phyloP scores from a whole-genome alignment of 2,113 vertebrate genomes.

The Hypocryptadius cinnamomeus region DNA sequence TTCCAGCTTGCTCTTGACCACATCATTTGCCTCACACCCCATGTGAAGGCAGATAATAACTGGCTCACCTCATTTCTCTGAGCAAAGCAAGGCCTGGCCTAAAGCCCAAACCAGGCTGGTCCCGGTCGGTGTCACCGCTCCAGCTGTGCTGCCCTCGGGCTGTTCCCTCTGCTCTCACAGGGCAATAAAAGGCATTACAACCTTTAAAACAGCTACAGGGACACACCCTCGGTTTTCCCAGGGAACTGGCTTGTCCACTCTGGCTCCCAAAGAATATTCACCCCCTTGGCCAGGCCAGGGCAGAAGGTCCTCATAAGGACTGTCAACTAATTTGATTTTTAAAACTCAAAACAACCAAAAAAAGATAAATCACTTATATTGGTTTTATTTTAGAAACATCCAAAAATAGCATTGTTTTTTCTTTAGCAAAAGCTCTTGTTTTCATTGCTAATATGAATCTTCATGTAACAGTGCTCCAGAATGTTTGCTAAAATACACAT shows the following conservation, averaged over 20 bases:
- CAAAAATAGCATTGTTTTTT: slow-evolving; percentile 49
- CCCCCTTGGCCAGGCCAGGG: background rate
- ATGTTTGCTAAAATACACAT: background rate
- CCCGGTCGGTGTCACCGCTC: accelerated
- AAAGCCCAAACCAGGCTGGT: no score
- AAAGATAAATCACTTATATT: background rate
- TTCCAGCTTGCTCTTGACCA: background rate
- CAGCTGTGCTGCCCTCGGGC: background rate
- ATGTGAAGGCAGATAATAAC: accelerated
- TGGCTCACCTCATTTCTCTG: background rate
- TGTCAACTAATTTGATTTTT: no score
- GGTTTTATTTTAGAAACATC: slow-evolving; percentile 63
- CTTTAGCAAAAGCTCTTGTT: slow-evolving; percentile 44
- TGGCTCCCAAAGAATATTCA: background rate
- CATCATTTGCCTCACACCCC: accelerated
- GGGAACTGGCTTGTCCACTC: background rate
- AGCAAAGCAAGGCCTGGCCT: background rate
- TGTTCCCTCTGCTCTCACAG: background rate
- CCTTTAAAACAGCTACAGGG: background rate
- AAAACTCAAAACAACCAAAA: background rate
- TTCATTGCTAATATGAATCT: background rate
- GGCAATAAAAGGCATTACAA: background rate
- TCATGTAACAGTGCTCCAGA: background rate
- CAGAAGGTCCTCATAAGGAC: background rate
- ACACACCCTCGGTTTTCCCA: accelerated